Evolutionary conservation across 1,140 invertebrate species (phyloP).

Genomic region (Colletes gigas): DNA sequence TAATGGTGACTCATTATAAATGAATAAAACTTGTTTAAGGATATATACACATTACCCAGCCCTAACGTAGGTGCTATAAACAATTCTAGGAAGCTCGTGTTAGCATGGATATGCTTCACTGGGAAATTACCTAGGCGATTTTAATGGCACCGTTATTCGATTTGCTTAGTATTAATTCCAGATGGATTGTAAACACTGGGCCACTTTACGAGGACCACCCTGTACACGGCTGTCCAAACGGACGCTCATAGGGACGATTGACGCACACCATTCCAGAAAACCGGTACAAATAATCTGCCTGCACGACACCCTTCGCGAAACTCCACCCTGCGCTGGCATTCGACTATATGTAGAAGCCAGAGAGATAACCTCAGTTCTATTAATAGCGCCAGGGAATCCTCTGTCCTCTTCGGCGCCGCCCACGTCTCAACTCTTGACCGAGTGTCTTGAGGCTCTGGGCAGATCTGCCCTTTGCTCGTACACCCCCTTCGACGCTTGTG

Average conservation of each 20-base stretch:
- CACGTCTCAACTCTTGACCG: constrained; percentile 39
- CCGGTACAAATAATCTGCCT: constrained; percentile 68
- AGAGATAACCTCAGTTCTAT: constrained; percentile 70
- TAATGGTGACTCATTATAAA: no score
- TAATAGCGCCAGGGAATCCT: constrained; percentile 61
- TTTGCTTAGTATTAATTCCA: no score
- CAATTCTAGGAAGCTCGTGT: no score
- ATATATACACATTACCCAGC: no score
- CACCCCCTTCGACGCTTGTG: neutral
- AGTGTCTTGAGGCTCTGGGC: constrained; percentile 20
- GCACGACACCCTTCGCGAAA: constrained; percentile 52
- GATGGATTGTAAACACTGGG: no score
- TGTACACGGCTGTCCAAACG: constrained; percentile 8
- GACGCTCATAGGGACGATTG: constrained; percentile 31
- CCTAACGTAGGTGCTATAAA: no score
- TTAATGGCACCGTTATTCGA: no score
- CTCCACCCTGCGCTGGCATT: constrained; percentile 54
- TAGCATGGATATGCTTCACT: no score
- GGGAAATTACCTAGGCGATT: no score
- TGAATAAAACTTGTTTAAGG: no score
- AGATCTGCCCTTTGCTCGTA: neutral
- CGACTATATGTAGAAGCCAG: constrained; percentile 67
- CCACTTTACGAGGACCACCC: neutral
- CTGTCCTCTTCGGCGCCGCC: constrained; percentile 34
- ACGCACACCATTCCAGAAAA: constrained; percentile 66